Percentiles rank a stretch among this genome's conserved stretches.
Conservation (phyloP, 2,888 invertebrate genomes). For the Acanthopleura granulata region DNA sequence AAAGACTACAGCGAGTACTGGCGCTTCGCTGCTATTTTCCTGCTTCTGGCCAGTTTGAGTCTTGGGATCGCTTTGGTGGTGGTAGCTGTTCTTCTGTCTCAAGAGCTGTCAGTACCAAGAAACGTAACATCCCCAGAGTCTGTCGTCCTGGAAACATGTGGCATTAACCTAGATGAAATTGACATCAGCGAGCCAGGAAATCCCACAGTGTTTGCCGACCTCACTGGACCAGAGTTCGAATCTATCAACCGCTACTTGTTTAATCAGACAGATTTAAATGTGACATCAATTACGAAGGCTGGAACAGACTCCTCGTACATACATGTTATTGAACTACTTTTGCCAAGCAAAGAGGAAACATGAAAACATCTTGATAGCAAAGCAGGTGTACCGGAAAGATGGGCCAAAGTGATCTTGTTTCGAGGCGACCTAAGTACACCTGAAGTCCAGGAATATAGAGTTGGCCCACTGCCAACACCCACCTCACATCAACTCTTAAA, state of each 20-base stretch:
- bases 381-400: slow-evolving; percentile 32
- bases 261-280: neutral
- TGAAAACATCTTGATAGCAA: slow-evolving; percentile 35
- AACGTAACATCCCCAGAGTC: neutral
- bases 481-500: slow-evolving; percentile 30
- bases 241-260: neutral
- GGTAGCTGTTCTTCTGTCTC: neutral
- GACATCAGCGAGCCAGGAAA: neutral
- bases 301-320: slow-evolving; percentile 31
- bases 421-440: slow-evolving; percentile 33
- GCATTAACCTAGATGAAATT: neutral
- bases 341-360: slow-evolving; percentile 41
- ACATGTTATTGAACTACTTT: slow-evolving; percentile 38
- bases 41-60: neutral
- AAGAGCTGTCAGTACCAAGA: neutral
- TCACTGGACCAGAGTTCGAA: neutral
- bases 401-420: slow-evolving; percentile 41
- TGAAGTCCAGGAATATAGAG: slow-evolving; percentile 41
- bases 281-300: slow-evolving; percentile 6
- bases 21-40: neutral
- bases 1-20: neutral
- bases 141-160: neutral
- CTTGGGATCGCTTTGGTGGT: neutral
- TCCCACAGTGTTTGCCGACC: neutral
- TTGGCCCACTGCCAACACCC: slow-evolving; percentile 46